These are phyloP conservation scores for Brachypteracias leptosomus DNA, from an alignment of 2,113 vertebrate species.

Conservation along the genomic window DNA sequence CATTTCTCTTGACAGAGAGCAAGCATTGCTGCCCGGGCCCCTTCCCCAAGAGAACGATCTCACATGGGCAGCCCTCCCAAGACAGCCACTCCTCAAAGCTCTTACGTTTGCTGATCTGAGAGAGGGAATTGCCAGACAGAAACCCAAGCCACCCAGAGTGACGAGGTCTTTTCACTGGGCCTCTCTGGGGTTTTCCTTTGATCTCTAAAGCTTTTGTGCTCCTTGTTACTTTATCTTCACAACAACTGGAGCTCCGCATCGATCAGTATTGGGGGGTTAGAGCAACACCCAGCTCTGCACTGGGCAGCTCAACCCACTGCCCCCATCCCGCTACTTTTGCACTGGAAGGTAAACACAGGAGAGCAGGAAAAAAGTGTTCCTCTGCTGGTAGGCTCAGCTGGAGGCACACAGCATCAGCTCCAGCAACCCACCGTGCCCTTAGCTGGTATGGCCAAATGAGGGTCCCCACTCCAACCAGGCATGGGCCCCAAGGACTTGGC, in stretches of 20 bases:
- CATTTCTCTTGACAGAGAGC: neutral
- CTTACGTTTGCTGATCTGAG: neutral
- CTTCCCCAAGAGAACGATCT: neutral
- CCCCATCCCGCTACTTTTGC: neutral
- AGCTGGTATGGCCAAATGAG: neutral
- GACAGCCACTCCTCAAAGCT: neutral
- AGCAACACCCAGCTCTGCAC: neutral
- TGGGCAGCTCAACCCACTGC: neutral
- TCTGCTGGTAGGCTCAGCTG: neutral
- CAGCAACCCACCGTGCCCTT: neutral
- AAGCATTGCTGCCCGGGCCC: rapidly evolving
- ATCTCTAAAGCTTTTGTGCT: neutral
- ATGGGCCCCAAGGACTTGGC: neutral
- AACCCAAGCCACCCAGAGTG: neutral
- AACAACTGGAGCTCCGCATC: neutral
- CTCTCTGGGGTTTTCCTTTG: neutral
- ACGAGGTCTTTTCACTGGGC: neutral
- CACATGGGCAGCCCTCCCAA: neutral
- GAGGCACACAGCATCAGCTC: neutral
- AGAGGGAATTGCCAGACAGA: neutral
- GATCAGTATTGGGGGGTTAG: neutral
- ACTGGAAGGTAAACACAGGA: neutral
- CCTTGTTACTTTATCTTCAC: neutral
- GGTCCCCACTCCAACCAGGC: neutral
- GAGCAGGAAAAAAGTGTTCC: neutral